phyloP scores from a whole-genome alignment of 2,113 vertebrate genomes.

The Lamprotornis superbus region DNA sequence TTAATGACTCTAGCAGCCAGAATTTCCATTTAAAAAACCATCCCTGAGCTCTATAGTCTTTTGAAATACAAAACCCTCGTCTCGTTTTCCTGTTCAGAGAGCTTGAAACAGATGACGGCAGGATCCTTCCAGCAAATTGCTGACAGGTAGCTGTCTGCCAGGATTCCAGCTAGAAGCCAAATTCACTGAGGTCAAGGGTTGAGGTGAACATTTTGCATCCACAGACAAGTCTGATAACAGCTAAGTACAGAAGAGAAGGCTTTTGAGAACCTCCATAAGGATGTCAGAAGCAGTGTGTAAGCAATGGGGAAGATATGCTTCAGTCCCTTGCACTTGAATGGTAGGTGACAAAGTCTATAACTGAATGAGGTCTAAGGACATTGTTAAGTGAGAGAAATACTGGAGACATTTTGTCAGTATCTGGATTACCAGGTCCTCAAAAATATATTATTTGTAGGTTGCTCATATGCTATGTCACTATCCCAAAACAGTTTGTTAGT shows the following conservation, averaged over 20 bases:
- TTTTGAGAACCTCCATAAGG: neutral
- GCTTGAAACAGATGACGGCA: neutral
- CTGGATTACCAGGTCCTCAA: neutral
- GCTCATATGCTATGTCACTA: neutral
- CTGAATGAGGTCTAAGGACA: neutral
- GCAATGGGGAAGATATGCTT: neutral
- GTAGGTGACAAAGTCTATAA: neutral
- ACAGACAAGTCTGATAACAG: neutral
- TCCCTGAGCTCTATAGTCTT: neutral
- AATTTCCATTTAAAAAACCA: constrained; percentile 10
- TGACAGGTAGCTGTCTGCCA: neutral
- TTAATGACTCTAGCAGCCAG: constrained; percentile 13
- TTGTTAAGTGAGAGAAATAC: neutral
- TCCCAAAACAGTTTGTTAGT: neutral
- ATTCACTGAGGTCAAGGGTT: neutral
- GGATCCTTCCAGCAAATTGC: neutral
- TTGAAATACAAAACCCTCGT: constrained; percentile 38
- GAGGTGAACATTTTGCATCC: neutral
- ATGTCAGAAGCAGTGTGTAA: neutral
- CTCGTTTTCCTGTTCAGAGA: neutral
- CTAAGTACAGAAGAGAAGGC: neutral
- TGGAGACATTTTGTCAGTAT: neutral
- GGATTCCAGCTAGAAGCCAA: neutral
- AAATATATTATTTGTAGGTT: neutral
- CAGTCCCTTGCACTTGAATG: neutral